Base-by-base conservation (phyloP, 2,113 vertebrate species). In the Physeter macrocephalus region DNA sequence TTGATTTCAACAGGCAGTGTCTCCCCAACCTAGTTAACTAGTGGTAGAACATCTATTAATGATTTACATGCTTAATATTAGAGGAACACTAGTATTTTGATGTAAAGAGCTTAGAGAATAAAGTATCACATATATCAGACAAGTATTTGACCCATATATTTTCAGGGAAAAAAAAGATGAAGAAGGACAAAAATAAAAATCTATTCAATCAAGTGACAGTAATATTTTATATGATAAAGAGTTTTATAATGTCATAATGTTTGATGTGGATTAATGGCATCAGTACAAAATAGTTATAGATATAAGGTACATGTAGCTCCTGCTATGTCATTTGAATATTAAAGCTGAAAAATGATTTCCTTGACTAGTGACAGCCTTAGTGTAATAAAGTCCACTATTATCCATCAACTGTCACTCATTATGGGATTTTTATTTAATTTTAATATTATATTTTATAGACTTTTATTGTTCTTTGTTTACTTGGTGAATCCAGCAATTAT, bases 391-490 rank as follows among this genome's bases (percentile, higher is more conserved):
- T 91, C 59, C 80, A 96, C 83, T 80, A 95, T 98, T 95, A 95
- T 90, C 36, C 6, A 96, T 93, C 52, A 85, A 23, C 84, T 97
- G 82, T 96, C 95, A 97, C 41, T 98, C 92, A 94, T 98, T 96
- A 93, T 96, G 85, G 77, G 66, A 97, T 98, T 98, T 97, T 97
- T 93, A 98, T 98, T 98, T 97, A 95, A 98, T 98, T 98, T 98
- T 94, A 82, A 96, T 96, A 97, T 95, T 97, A 93, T 11, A 10
- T 97, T 97, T 94, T 95, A 95, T 93, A 96, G 95, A 95, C 86
- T 98, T 98, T 95, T 96, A 96, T 97, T 97, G 90, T 88, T 85
- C 80, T 97, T 69, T 96, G 54, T 98, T 98, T 98, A 96, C 64
- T 96, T 92, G 91, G 96, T 95, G 23, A 97, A 97, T 96, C 80